phyloP scores from a whole-genome alignment of 2,113 vertebrate genomes.

The Gymnogyps californianus region DNA sequence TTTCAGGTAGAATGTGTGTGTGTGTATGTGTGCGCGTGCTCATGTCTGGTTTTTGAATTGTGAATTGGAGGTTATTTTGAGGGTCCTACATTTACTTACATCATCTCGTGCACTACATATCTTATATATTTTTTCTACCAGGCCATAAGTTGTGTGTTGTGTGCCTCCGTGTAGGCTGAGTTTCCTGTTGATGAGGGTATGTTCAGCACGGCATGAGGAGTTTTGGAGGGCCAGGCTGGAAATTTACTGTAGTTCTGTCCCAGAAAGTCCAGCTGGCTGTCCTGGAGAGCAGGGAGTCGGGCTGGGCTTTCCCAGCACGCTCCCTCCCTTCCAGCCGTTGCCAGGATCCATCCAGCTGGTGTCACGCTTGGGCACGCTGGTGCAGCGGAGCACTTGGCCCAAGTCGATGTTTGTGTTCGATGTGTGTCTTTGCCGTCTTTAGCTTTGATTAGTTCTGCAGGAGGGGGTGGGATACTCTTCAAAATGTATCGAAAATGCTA shows the following conservation, averaged over 20 bases:
- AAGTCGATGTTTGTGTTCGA: accelerated
- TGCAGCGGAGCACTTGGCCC: neutral
- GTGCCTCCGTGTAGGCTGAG: neutral
- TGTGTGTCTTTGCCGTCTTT: neutral
- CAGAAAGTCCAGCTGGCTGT: neutral
- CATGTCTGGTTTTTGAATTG: accelerated
- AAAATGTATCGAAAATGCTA: neutral
- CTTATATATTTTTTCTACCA: accelerated
- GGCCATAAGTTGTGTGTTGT: neutral
- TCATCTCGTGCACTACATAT: neutral
- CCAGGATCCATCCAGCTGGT: too few species aligned
- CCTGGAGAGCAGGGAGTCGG: neutral
- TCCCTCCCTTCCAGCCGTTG: neutral
- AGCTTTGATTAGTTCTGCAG: neutral
- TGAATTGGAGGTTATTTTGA: neutral
- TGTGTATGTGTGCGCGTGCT: neutral
- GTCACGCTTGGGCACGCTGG: neutral
- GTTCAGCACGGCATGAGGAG: neutral
- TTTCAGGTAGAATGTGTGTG: neutral
- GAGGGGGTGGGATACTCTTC: neutral
- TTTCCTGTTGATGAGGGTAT: accelerated
- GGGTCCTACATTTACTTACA: accelerated
- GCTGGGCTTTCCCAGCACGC: neutral
- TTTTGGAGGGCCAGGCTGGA: neutral
- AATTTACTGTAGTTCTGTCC: neutral